Conservation (phyloP, 2,888 invertebrate genomes). For the Anagyrus pseudococci region DNA sequence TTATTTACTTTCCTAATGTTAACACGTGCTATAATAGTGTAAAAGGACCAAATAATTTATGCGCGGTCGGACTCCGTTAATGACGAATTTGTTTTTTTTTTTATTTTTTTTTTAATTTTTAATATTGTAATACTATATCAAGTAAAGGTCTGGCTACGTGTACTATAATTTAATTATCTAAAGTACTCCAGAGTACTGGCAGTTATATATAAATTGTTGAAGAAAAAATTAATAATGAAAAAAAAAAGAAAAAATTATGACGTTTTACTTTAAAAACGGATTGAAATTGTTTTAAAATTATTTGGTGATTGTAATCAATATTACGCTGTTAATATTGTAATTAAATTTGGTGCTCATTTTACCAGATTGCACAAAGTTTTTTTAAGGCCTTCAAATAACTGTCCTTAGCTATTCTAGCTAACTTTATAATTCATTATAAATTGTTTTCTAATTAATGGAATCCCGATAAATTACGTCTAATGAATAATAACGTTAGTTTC, state of each 20-base stretch:
- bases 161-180: conserved; percentile 37
- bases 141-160: conserved; percentile 32
- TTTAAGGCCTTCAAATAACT: conserved; percentile 5
- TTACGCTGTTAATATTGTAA: conserved; percentile 18
- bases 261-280: conserved; percentile 25
- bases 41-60: conserved; percentile 38
- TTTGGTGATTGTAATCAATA: conserved; percentile 19
- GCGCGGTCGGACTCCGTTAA: conserved; percentile 25
- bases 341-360: conserved; percentile 29
- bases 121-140: conserved; percentile 5
- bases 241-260: conserved; percentile 28
- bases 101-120: conserved; percentile 15
- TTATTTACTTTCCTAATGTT: conserved; percentile 39
- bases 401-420: conserved; percentile 1
- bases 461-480: conserved; percentile 18
- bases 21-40: conserved; percentile 39
- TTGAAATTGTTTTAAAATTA: conserved; percentile 17
- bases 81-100: conserved; percentile 22
- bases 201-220: conserved; percentile 32
- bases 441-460: conserved; percentile 1
- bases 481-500: conserved; percentile 13
- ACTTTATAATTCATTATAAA: background rate
- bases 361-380: conserved; percentile 22
- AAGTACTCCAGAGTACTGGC: conserved; percentile 25
- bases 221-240: conserved; percentile 21